Conservation (phyloP, 2,797 vertebrate species). For the Nothura maculosa region DNA sequence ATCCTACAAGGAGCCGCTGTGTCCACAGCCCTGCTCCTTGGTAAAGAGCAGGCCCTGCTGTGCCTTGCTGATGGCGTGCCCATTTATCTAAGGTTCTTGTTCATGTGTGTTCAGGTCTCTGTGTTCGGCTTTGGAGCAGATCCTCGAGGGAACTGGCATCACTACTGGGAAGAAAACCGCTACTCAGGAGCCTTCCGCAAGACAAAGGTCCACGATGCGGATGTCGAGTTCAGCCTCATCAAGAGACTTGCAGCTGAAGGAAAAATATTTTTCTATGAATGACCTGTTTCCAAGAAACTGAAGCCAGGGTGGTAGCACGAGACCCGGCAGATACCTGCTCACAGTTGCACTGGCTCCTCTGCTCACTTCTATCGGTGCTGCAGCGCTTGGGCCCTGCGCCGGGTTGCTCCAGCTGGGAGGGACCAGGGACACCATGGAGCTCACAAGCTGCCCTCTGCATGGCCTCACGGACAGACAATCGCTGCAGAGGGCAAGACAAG, state of each 20-base stretch:
- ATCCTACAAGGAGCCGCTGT: not conserved
- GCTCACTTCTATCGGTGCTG: not conserved
- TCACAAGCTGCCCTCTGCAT: not conserved
- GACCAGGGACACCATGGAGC: not conserved
- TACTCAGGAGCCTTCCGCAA: constrained; percentile 83
- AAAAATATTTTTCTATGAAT: constrained; percentile 28
- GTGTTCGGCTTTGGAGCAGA: constrained; percentile 88
- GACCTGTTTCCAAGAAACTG: not conserved
- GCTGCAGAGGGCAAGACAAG: not conserved
- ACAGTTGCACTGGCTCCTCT: not conserved
- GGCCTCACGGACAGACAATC: no score
- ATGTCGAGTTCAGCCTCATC: not conserved
- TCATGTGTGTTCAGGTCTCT: constrained; percentile 76
- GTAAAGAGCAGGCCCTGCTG: no score
- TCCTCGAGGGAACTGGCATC: constrained; percentile 87
- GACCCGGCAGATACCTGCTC: not conserved
- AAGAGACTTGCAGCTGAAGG: not conserved
- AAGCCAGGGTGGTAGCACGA: not conserved
- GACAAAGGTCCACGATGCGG: constrained; percentile 83
- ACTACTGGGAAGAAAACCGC: constrained; percentile 87
- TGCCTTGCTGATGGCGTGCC: accelerated
- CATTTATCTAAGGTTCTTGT: accelerated
- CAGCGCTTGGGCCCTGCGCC: accelerated
- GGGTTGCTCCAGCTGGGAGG: not conserved
- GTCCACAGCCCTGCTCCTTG: not conserved